Base-by-base conservation (phyloP, 2,113 vertebrate genomes). In the Athene noctua region DNA sequence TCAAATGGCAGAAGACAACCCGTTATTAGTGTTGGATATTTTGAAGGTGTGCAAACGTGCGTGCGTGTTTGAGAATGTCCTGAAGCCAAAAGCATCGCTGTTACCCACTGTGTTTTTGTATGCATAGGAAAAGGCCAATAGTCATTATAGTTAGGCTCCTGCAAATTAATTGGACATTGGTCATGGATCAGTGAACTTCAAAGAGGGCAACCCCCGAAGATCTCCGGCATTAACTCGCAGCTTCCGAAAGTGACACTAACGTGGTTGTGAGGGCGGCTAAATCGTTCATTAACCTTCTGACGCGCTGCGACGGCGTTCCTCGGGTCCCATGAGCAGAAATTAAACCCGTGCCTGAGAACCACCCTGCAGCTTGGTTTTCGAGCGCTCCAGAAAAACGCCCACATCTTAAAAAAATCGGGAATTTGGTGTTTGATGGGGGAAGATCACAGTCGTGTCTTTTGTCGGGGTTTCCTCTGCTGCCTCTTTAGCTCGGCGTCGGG, bases 101-200 rank as follows among this genome's bases (percentile, higher is more conserved):
- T 96, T 95, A 77, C 89, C 75, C 74, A 83, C 93, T 95, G 91
- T 78, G 91, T 77, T 95, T 97, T 95, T 96, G 84, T 94, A 72
- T 62, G 91, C 6, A 5, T 94, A 67, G 84, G 87, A 95, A 96
- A 96, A 97, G 95, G 94, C 95, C 96, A 97, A 93, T 94, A 96
- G 97, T 96, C 95, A 96, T 97, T 96, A 88, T 94, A 84, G 94
- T 94, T 96, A 77, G 89, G 95, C 93, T 97, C 75, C 93, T 95
- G 94, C 92, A 97, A 96, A 97, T 97, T 96, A 97, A 96, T 97
- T 97, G 97, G 96, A 93, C 90, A 88, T 97, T 96, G 94, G 92
- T 97, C 95, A 94, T 97, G 96, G 96, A 97, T 97, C 96, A 97
- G 94, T 96, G 95, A 94, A 95, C 95, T 95, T 97, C 97, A 97